Evolutionary conservation across 2,888 invertebrate species (phyloP), one percentile per base, ranked within the genome.

Genomic region (Trissonchulus latispiculum): DNA sequence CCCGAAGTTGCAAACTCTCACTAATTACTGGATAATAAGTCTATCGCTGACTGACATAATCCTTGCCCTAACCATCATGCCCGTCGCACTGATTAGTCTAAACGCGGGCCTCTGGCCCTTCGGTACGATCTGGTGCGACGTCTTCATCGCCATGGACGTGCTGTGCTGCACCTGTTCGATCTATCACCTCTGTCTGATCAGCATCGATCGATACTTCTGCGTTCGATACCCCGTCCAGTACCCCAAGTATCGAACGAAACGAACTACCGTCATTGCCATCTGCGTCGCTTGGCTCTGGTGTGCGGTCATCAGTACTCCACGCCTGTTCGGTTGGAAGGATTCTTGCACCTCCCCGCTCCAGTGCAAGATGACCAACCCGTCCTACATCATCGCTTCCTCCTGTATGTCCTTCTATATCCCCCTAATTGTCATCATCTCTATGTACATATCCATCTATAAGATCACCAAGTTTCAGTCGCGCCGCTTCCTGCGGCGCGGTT

Each of bases 11-110:
- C 75, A 75, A 33, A 33, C 36, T 59, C 37, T 75, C 36, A 76
- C 74, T 59, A 75, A 75, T 37, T 76, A 75, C 66, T 75, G 74
- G 74, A 76, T 75, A 2, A 69, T 75, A 15, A 69, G 71, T 36
- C 69, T 75, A 1, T 62, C 75, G 2, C 31, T 70, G 61, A 75
- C 75, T 18, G 75, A 75, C 36, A 61, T 75, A 37, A 32, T 74
- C n/a, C 35, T 75, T 15, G 75, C 72, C 29, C 1, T 35, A 28
- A 36, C 61, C 15, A 72, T 75, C 61, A 66, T 75, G 68, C 74
- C 74, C 1, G 23, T 74, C n/a, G 68, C 75, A 32, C 29, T 72
- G 23, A 70, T 15, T 28, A 64, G n/a, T 32, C 18, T 74, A 8
- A 15, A 31, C 8, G 33, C 36, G 8, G 73, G 61, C 23, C n/a